Evolutionary conservation across 2,113 vertebrate species (phyloP), one percentile per base, ranked within the genome.

Genomic region (Larimichthys crocea): DNA sequence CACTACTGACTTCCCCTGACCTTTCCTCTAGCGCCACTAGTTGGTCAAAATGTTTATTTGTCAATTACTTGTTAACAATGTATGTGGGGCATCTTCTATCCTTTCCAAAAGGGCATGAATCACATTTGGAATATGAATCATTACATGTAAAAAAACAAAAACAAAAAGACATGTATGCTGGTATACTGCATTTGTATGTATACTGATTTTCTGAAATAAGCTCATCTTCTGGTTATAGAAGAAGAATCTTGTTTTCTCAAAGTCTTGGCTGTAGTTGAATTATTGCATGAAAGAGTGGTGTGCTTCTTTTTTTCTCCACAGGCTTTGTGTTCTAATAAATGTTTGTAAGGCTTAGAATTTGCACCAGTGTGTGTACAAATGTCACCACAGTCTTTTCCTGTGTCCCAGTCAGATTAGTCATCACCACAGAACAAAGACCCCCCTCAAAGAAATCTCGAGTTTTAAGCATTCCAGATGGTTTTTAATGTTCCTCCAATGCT

Each of bases 401-500:
- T 79, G 31, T 79, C 53, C 76, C 62, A 68, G 55, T 72, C 57
- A 53, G 60, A 86, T 87, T 84, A 87, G 60, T 88, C 76, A 81
- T 79, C 76, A 79, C 60, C 53, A 60, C 77, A 50, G 76, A 85
- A 91, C 85, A 90, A 90, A 86, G 76, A 83, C 83, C 57, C 74
- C 85, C 63, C 67, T 81, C 75, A 66, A 85, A 75, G 76, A 83
- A 84, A 86, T 79, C 76, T 72, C 85, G 57, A 84, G 82, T 87
- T 88, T 88, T 86, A 83, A 85, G 24, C 63, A 73, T 84, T 81
- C 87, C 92, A 94, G 92, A 93, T 93, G 92, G 89, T 88, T 93
- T 88, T 74, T 87, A 89, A 92, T 91, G 88, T 81, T 64, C 68
- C 83, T 87, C 75, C 50, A 40, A 89, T 88, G 88, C 83, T 89